Base-by-base conservation (phyloP, 2,888 invertebrate species). In the Cephus rjabovi region DNA sequence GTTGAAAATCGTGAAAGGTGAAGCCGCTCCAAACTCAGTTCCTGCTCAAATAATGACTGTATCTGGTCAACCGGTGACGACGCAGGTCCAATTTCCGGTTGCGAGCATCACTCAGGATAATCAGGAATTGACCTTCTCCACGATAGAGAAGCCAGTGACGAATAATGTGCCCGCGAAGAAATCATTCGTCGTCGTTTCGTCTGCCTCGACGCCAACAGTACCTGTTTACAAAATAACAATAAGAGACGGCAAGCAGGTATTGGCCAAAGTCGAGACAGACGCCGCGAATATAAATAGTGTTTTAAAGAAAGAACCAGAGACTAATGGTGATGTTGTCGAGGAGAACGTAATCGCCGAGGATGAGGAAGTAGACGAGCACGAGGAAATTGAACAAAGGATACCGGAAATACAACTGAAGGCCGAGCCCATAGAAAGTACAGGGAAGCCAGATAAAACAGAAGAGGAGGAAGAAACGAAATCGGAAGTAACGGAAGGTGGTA, bases 1-100 rank as follows among this genome's bases (percentile, higher is more conserved):
- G 98, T 93, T 98, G 86, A 96, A 96, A 91, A 96, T 97, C 79
- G 97, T 98, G 2, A 97, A 97, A 91, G 96, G 95, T 80, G 95
- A 95, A 92, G 93, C 94, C 79, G 93, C 94, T 37, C 91, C 93
- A 34, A 90, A 90, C 80, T 87, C 90, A 3, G 87, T 89, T 11
- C 89, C 89, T 15, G 87, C 87, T 1, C 90, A 89, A 82, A 93
- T 93, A 80, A 92, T 93, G 85, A 88, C 92, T 74, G 88, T 92
- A 85, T 91, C 92, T 85, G 87, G 92, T 87, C 84, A 87, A 73
- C 90, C 91, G 76, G 74, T 56, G 71, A 76, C 69, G 71, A 33
- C 34, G 71, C 71, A 71, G 34, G 31, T 11, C 31, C 71, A 71
- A 33, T 31, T 33, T 4, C 31, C 31, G 2, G 4, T 33, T 1